Conservation (phyloP, 2,113 vertebrate species). For the Apteryx owenii region DNA sequence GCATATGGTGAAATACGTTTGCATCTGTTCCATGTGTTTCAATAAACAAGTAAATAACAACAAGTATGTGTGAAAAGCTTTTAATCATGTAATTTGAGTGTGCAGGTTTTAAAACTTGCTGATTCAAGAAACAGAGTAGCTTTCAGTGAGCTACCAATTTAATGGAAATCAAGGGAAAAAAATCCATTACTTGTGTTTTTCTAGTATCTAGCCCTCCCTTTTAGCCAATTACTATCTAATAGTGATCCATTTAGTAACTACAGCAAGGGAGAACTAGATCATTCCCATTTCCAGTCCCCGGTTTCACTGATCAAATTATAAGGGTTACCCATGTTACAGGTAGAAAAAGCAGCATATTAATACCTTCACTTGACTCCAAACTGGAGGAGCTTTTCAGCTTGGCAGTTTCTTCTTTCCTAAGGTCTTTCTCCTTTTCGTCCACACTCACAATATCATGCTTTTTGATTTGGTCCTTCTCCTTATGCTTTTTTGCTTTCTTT, state of each 20-base stretch:
- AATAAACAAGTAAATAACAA: neutral
- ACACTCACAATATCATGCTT: neutral
- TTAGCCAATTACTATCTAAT: neutral
- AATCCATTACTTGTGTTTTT: neutral
- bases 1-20: rapidly evolving
- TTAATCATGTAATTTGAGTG: neutral
- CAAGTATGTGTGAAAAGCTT: neutral
- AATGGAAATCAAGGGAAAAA: neutral
- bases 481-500: constrained; percentile 87
- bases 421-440: constrained; percentile 25
- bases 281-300: neutral
- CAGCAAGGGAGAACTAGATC: neutral
- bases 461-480: constrained; percentile 81
- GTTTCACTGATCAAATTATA: neutral
- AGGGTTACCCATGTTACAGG: rapidly evolving
- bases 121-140: neutral
- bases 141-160: neutral
- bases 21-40: neutral
- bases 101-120: neutral
- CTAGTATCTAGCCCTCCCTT: neutral
- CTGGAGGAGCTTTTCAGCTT: constrained; percentile 1
- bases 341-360: neutral
- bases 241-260: neutral
- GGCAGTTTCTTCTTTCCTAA: constrained; percentile 41
- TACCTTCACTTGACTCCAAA: constrained; percentile 68